Evolutionary conservation across 2,888 invertebrate genomes (phyloP).

Genomic region (Drosophila setosimentum): DNA sequence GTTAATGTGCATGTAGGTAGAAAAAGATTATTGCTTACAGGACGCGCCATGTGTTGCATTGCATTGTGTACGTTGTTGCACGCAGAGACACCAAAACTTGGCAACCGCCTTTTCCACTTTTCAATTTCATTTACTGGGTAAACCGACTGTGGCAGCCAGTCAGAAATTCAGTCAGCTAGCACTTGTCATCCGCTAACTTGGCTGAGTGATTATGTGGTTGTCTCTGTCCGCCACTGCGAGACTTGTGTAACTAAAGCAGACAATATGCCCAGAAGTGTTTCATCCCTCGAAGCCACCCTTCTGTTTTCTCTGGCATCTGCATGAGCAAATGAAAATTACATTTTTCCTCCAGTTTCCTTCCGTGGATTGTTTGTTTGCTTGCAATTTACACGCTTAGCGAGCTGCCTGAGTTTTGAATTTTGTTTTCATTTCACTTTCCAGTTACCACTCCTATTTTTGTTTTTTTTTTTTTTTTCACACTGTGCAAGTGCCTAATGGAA

Average conservation of each 20-base stretch:
- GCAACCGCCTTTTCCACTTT: conserved; percentile 17
- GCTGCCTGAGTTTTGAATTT: conserved; percentile 31
- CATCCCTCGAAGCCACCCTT: no score
- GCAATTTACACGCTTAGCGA: conserved; percentile 66
- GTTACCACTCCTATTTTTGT: background rate
- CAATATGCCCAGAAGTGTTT: conserved; percentile 3
- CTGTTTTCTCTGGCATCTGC: conserved; percentile 12
- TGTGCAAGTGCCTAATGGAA: conserved; percentile 35
- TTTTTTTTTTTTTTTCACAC: background rate
- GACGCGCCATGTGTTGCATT: background rate
- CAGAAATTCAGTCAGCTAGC: conserved; percentile 36
- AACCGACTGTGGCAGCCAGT: conserved; percentile 28
- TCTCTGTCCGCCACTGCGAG: conserved; percentile 49
- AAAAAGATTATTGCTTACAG: background rate
- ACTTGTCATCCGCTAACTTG: conserved; percentile 62
- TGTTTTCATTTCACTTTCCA: background rate
- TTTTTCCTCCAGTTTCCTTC: conserved; percentile 38
- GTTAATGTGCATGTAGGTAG: background rate
- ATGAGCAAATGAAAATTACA: conserved; percentile 61
- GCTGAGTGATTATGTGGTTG: conserved; percentile 72
- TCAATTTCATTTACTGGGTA: conserved; percentile 34
- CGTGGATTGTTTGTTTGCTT: conserved; percentile 43
- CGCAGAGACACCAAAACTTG: conserved; percentile 19
- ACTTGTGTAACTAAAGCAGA: conserved; percentile 4
- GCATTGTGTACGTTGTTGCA: background rate